Base-by-base conservation (phyloP, 1,140 invertebrate species). In the Theocolax elegans region DNA sequence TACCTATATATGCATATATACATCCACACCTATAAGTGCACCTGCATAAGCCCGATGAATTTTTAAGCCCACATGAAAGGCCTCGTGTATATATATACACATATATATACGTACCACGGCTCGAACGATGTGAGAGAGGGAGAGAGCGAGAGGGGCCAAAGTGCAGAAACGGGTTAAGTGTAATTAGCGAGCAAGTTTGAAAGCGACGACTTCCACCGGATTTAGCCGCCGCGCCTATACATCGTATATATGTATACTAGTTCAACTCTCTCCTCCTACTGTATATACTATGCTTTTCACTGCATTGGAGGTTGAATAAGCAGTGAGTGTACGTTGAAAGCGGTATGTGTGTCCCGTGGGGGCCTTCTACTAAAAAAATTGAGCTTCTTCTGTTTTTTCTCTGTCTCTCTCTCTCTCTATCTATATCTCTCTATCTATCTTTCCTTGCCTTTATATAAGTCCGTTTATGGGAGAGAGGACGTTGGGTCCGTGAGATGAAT, bases 101-200 rank as follows among this genome's bases (percentile, higher is more conserved):
- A 42, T 1, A 4, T 10, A 17, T 46, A 21, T 17, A 17, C 46
- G 23, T 48, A 48, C n/a, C n/a, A n/a, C n/a, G n/a, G n/a, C n/a
- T n/a, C n/a, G n/a, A n/a, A n/a, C n/a, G n/a, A n/a, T n/a, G n/a
- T 1, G 13, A 17, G 17, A 48, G 27, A 38, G n/a, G 3, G 42
- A 21, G 58, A 4, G 35, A 35, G 60, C 31, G 13, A 25, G 48
- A 25, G 51, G 35, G 40, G 31, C n/a, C 56, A 67, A 67, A 72
- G 71, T 67, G 68, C 64, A 72, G 71, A 72, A 72, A 72, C 64
- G 63, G 66, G 71, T 67, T 65, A 72, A 72, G 71, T 72, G 66
- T 72, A 69, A 72, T 72, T 72, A 72, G 62, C 71, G 71, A 56
- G 58, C 42, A 53, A 60, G 62, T 59, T 49, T 60, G 63, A 60